These are phyloP conservation scores for Papilio elwesi DNA, from an alignment of 2,888 invertebrate genomes.

Conservation along the genomic window DNA sequence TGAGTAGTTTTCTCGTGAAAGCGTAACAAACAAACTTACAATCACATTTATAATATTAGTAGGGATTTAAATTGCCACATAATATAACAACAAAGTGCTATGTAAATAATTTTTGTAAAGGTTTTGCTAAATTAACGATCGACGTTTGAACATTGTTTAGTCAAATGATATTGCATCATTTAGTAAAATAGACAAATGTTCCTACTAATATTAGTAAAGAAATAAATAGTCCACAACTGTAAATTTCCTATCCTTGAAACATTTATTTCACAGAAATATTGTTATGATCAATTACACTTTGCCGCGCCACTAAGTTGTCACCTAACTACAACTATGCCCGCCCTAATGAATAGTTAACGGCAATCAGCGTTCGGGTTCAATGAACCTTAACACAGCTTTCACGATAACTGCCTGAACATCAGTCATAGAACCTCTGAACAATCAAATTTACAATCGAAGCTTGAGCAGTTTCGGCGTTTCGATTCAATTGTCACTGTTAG, in stretches of 20 bases:
- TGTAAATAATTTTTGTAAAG: too few species aligned
- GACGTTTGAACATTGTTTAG: too few species aligned
- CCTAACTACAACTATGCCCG: conserved; percentile 6
- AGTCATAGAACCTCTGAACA: not conserved
- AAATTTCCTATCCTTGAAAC: not conserved
- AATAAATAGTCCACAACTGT: too few species aligned
- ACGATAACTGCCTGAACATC: conserved; percentile 13
- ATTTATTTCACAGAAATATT: not conserved
- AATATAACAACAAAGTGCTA: too few species aligned
- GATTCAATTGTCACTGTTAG: not conserved
- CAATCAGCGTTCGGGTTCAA: conserved; percentile 14
- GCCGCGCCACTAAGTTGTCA: not conserved
- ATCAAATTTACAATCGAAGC: conserved; percentile 19
- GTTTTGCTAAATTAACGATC: too few species aligned
- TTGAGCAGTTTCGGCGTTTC: conserved; percentile 9
- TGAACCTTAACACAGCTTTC: not conserved
- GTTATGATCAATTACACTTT: conserved; percentile 9
- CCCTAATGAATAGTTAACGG: conserved; percentile 1
- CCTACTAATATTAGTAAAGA: too few species aligned
- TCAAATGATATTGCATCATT: too few species aligned
- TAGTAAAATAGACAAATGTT: too few species aligned
- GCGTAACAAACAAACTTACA: too few species aligned
- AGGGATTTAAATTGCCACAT: too few species aligned
- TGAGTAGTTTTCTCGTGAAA: too few species aligned
- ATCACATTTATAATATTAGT: too few species aligned